Evolutionary conservation across 2,888 invertebrate genomes (phyloP), one percentile per base, ranked within the genome.

Genomic region (Parelbella ahira): DNA sequence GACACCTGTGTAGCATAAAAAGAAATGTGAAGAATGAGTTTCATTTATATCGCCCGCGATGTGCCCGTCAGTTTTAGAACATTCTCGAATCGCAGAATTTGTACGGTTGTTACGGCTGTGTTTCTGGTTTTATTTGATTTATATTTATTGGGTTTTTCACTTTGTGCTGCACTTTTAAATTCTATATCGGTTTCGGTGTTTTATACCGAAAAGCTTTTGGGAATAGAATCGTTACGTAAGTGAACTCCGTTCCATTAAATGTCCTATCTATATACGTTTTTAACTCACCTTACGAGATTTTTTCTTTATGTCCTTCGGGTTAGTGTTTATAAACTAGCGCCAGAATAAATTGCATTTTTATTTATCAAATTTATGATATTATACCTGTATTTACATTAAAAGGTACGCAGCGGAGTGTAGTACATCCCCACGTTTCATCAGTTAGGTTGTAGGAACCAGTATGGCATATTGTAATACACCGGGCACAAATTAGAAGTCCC

Each of bases 1-100:
- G 48, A 37, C 41, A 46, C 45, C 37, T 48, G 25, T 41, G 27
- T 21, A 15, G 27, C 27, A 33, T 25, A 41, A 41, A 41, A 41
- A 33, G 33, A 30, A 25, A 39, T 29, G 29, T 39, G 25, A 27
- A 39, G 27, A 38, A 39, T 32, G 38, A 30, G 24, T 38, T 36
- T 29, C 38, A 25, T 47, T 38, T 43, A 33, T 29, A 19, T 23
- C n/a, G 29, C 33, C 20, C 8, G 19, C 25, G 39, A 20, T 33
- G 25, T 20, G 18, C 21, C 30, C 30, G 9, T 32, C 8, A 4
- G 8, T 28, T 38, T 7, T 11, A 15, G 21, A 29, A 29, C n/a
- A n/a, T 37, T 30, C 23, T 38, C 18, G 10, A 11, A 30, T 30
- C 24, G 21, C 8, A 8, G n/a, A 30, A 20, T 20, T 28, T 21